Evolutionary conservation across 2,888 invertebrate species (phyloP).

Genomic region (Euzophera pinguis): DNA sequence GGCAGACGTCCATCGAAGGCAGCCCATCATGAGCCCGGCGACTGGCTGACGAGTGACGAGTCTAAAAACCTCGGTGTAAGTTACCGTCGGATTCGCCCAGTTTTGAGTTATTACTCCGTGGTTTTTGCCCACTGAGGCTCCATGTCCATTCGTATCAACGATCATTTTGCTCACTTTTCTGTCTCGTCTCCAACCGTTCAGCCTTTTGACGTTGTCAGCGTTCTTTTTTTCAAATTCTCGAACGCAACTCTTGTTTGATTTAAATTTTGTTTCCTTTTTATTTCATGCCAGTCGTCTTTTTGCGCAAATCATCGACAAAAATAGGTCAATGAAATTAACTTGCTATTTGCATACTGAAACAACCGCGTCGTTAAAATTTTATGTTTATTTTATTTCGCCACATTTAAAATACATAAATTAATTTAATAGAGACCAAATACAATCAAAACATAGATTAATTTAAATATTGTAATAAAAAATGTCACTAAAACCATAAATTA

Average conservation of each 20-base stretch:
- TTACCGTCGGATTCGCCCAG: slow-evolving; percentile 55
- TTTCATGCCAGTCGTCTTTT: slow-evolving; percentile 28
- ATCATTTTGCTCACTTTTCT: slow-evolving; percentile 57
- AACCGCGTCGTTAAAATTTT: neutral
- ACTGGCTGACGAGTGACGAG: slow-evolving; percentile 74
- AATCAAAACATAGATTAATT: neutral
- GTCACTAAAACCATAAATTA: too few relatives aligned
- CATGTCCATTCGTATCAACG: slow-evolving; percentile 19
- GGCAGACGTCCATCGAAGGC: slow-evolving; percentile 75
- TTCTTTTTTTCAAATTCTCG: slow-evolving; percentile 25
- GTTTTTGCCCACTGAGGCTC: slow-evolving; percentile 33
- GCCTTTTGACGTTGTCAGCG: slow-evolving; percentile 33
- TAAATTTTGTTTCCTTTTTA: slow-evolving; percentile 13
- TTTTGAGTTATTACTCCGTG: slow-evolving; percentile 67
- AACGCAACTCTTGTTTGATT: neutral
- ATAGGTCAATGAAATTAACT: slow-evolving; percentile 5
- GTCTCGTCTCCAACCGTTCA: slow-evolving; percentile 29
- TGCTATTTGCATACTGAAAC: slow-evolving; percentile 4
- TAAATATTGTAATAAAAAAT: too few relatives aligned
- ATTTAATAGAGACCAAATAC: slow-evolving; percentile 1
- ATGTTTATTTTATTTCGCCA: neutral
- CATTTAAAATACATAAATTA: slow-evolving; percentile 8
- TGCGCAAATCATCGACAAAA: slow-evolving; percentile 18
- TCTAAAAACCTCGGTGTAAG: slow-evolving; percentile 68
- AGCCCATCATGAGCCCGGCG: slow-evolving; percentile 72